Evolutionary conservation across 1,140 invertebrate genomes (phyloP).

Genomic region (Drosophila erecta): DNA sequence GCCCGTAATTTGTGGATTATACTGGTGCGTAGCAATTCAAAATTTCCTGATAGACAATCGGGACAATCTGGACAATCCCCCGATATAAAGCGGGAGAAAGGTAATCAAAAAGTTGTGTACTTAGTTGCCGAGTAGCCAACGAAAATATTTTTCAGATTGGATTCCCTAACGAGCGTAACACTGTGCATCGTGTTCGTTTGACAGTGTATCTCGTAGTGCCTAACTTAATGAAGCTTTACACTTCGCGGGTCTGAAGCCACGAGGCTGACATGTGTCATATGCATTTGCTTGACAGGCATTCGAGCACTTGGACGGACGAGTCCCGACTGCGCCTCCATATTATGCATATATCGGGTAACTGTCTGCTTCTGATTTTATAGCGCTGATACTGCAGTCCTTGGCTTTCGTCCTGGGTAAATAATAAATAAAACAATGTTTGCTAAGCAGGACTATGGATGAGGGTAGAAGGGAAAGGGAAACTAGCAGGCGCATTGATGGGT

Average conservation of each 20-base stretch:
- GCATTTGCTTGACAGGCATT: constrained; percentile 65
- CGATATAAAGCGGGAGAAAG: too few relatives aligned
- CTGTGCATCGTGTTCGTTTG: constrained; percentile 12
- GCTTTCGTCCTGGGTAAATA: constrained; percentile 11
- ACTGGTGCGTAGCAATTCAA: background rate
- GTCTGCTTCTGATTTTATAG: constrained; percentile 64
- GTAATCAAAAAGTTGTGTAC: too few relatives aligned
- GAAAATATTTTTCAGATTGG: too few relatives aligned
- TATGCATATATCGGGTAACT: constrained; percentile 63
- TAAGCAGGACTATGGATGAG: constrained; percentile 9
- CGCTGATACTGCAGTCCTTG: constrained; percentile 51
- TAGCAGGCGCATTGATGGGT: background rate
- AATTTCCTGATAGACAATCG: too few relatives aligned
- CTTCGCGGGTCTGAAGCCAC: constrained; percentile 41
- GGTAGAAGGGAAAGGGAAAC: background rate
- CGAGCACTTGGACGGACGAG: constrained; percentile 42
- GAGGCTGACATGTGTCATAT: constrained; percentile 71
- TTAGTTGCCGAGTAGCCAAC: too few relatives aligned
- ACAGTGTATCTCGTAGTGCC: constrained; percentile 22
- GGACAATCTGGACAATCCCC: too few relatives aligned
- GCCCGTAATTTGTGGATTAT: background rate
- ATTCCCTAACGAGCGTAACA: background rate
- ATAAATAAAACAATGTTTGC: constrained; percentile 50
- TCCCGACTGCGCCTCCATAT: background rate
- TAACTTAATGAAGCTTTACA: constrained; percentile 68